Base-by-base conservation (phyloP, 2,113 vertebrate species). In the Callocephalon fimbriatum region DNA sequence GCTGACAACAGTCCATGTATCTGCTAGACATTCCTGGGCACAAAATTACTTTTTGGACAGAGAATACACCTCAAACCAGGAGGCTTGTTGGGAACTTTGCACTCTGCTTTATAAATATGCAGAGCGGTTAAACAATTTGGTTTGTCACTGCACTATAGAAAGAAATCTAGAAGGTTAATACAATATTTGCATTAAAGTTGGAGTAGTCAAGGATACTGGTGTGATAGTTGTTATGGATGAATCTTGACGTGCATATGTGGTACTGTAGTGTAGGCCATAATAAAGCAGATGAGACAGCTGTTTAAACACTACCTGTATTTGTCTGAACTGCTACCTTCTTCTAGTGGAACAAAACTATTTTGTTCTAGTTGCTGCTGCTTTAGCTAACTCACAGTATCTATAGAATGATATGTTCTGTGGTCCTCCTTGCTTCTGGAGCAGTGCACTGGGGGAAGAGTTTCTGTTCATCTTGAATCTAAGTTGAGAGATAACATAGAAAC, bases 371-470 rank as follows among this genome's bases (percentile, higher is more conserved):
- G 51, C n/a, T 29, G 58, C 37, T 11, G 9, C 0, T 0, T 32
- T 23, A 12, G 20, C 5, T 7, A 9, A 6, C 66, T 35, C 38
- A 3, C 1, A 40, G 50, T 4, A 48, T 14, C 47, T 65, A 44
- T n/a, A 27, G 65, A n/a, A 10, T 16, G 18, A 27, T 31, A 35
- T 6, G 20, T 48, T 42, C 50, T 9, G n/a, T 23, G 18, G 26
- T 45, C 18, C 12, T 65, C 7, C 16, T 40, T 0, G 1, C 13
- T 42, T 38, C 19, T 27, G 59, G 72, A 47, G n/a, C 5, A 21
- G 10, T 23, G 45, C 15, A 35, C 44, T 0, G 0, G 20, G 8
- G 12, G 7, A n/a, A 29, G n/a, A 45, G 21, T 27, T 37, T 13
- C 8, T 11, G 31, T 44, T 58, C 15, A 4, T 23, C 27, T 45